Conservation (phyloP, 2,888 invertebrate species). For the Graphium colonna region DNA sequence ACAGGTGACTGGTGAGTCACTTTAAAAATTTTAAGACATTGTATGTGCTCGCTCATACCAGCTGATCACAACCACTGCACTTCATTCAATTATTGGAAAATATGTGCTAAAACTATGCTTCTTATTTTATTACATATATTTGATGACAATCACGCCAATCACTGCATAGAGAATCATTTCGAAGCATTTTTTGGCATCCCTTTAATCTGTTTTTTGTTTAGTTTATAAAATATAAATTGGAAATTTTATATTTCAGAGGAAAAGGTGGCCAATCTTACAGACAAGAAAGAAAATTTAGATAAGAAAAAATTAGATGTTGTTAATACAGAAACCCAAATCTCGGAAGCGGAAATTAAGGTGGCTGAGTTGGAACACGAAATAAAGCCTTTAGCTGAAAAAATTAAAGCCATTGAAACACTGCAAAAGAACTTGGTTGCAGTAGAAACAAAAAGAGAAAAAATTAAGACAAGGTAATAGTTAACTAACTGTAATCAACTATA, state of each 20-base stretch:
- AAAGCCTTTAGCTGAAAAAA: slow-evolving; percentile 75
- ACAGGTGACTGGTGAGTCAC: no score
- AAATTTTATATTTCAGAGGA: slow-evolving; percentile 45
- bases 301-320: slow-evolving; percentile 78
- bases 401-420: slow-evolving; percentile 71
- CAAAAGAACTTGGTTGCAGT: slow-evolving; percentile 76
- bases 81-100: no score
- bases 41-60: no score
- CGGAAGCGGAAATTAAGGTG: slow-evolving; percentile 80
- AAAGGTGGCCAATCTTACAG: slow-evolving; percentile 72
- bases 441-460: slow-evolving; percentile 76
- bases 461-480: slow-evolving; percentile 74
- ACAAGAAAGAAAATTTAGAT: slow-evolving; percentile 82
- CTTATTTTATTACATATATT: no score
- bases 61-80: no score
- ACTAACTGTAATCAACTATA: no score
- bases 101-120: no score
- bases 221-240: background rate
- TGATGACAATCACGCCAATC: no score
- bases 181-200: no score
- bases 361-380: slow-evolving; percentile 76
- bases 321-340: slow-evolving; percentile 81
- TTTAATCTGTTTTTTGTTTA: background rate
- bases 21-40: no score
- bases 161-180: no score